Evolutionary conservation across 2,113 vertebrate species (phyloP).

Genomic region (Odontophorus gujanensis): DNA sequence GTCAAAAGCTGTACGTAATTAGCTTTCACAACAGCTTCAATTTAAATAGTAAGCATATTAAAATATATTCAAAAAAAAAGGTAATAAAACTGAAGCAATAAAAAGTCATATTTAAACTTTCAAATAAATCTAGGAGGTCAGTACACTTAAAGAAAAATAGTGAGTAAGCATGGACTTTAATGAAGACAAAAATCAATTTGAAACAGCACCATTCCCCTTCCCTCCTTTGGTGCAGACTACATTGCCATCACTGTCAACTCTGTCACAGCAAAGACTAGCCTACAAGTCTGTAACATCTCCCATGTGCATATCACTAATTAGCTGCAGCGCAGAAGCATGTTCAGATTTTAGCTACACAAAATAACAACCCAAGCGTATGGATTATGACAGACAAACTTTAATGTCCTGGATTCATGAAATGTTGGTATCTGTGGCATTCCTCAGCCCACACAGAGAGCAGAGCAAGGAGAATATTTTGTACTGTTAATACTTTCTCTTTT

Average conservation of each 20-base stretch:
- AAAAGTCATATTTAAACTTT: slow-evolving; percentile 26
- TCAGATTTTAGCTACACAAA: slow-evolving; percentile 50
- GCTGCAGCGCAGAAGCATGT: slow-evolving; percentile 33
- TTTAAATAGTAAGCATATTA: background rate
- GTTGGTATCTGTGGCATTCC: background rate
- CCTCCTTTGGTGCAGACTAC: background rate
- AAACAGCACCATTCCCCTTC: background rate
- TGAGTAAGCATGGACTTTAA: background rate
- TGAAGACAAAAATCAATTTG: slow-evolving; percentile 25
- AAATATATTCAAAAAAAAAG: background rate
- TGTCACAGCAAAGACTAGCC: slow-evolving; percentile 12
- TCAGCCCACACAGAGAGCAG: background rate
- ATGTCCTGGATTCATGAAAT: slow-evolving; percentile 9
- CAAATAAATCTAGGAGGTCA: background rate
- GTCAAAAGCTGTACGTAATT: background rate
- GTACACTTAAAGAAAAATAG: background rate
- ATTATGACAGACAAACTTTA: slow-evolving; percentile 47
- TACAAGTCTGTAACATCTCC: slow-evolving; percentile 9
- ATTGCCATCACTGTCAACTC: background rate
- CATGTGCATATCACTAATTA: slow-evolving; percentile 54
- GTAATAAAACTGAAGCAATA: background rate
- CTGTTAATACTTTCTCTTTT: background rate
- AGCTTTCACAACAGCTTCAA: background rate
- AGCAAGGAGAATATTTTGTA: background rate
- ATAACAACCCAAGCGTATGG: background rate